Conservation (phyloP, 2,888 invertebrate genomes). For the Philopedon plagiatum region DNA sequence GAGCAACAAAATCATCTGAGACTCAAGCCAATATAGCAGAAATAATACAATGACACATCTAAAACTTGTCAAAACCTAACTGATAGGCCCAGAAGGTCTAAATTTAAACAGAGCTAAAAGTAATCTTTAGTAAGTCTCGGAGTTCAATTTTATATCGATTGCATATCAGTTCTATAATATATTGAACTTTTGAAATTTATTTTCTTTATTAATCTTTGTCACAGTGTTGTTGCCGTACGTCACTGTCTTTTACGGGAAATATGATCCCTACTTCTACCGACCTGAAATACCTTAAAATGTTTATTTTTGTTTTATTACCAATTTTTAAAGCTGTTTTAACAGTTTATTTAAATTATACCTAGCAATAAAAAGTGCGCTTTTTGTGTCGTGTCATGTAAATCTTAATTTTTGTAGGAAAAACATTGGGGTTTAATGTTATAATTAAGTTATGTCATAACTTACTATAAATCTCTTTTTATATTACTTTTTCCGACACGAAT, state of each 20-base stretch:
- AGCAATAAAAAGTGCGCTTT: neutral
- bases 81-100: too few relatives aligned
- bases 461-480: neutral
- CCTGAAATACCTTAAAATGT: constrained; percentile 3
- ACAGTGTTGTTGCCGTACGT: neutral
- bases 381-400: constrained; percentile 12
- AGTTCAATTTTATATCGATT: too few relatives aligned
- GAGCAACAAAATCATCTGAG: too few relatives aligned
- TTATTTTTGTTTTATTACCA: constrained; percentile 25
- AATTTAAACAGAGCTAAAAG: too few relatives aligned
- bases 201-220: too few relatives aligned
- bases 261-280: constrained; percentile 7
- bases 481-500: neutral
- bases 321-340: neutral
- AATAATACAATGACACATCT: too few relatives aligned
- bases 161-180: too few relatives aligned
- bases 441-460: neutral
- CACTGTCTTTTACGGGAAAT: constrained; percentile 4
- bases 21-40: too few relatives aligned
- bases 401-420: constrained; percentile 7
- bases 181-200: too few relatives aligned
- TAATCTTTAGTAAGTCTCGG: too few relatives aligned
- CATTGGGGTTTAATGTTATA: neutral
- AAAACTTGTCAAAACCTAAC: too few relatives aligned
- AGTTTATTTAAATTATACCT: constrained; percentile 4